A percentile compares a stretch with the other conserved stretches of the same genome.
These are phyloP conservation scores for Deilephila porcellus DNA, from an alignment of 2,888 invertebrate genomes.

Conservation along the genomic window DNA sequence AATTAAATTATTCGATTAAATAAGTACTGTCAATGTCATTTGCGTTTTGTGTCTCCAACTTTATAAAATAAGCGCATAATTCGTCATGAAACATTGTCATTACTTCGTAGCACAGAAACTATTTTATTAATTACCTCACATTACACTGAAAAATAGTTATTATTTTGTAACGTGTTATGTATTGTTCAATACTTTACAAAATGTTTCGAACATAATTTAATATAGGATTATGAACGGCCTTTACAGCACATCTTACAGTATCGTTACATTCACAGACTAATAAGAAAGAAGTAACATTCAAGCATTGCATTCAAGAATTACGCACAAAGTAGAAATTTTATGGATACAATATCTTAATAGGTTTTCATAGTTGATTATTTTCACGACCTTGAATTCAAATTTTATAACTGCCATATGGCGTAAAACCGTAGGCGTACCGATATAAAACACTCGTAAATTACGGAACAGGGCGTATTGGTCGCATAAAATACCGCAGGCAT, in stretches of 20 bases:
- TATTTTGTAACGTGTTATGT: too few relatives aligned
- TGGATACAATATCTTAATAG: constrained; percentile 27
- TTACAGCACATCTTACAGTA: too few relatives aligned
- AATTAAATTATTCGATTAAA: background rate
- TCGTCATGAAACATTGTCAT: background rate
- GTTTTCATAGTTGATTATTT: constrained; percentile 32
- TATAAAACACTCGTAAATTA: constrained; percentile 58
- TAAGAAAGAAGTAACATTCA: background rate
- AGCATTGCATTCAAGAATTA: background rate
- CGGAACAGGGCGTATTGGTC: constrained; percentile 51
- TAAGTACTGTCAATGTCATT: constrained; percentile 16
- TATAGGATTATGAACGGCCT: too few relatives aligned
- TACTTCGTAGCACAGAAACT: too few relatives aligned
- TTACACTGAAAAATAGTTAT: too few relatives aligned
- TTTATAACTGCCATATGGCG: constrained; percentile 55
- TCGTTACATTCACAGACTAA: background rate
- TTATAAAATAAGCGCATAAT: background rate
- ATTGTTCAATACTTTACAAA: too few relatives aligned
- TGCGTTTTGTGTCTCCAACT: constrained; percentile 5
- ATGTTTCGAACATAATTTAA: background rate
- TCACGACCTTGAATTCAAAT: constrained; percentile 39
- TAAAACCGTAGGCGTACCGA: constrained; percentile 54
- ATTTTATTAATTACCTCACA: too few relatives aligned
- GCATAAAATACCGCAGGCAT: constrained; percentile 53
- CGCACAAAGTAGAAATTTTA: background rate